Percentiles rank a stretch among this genome's conserved stretches.
These are phyloP conservation scores for Charina bottae DNA, from an alignment of 2,113 vertebrate species.

Conservation along the genomic window DNA sequence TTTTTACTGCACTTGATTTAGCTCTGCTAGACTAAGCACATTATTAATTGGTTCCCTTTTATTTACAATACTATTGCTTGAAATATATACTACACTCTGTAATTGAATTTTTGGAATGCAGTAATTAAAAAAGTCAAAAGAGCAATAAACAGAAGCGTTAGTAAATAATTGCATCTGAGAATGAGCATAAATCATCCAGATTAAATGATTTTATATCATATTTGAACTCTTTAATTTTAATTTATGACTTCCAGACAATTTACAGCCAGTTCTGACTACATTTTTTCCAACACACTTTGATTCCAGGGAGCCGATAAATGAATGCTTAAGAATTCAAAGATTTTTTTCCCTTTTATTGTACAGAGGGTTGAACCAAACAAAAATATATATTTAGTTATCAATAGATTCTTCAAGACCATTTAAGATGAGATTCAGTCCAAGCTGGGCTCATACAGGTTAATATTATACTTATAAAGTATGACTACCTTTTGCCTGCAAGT, in stretches of 20 bases:
- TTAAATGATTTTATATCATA: conserved; percentile 74
- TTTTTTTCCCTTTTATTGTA: neutral
- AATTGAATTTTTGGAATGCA: conserved; percentile 76
- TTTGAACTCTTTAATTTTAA: conserved; percentile 72
- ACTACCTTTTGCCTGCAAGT: neutral
- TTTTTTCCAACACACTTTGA: conserved; percentile 45
- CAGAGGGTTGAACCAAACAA: neutral
- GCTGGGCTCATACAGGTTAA: neutral
- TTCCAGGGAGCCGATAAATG: conserved; percentile 27
- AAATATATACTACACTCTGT: conserved; percentile 67
- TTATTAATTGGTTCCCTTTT: conserved; percentile 75
- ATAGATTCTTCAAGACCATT: neutral
- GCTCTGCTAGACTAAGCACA: conserved; percentile 74
- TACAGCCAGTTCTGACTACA: conserved; percentile 53
- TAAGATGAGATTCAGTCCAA: neutral
- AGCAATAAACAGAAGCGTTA: conserved; percentile 72
- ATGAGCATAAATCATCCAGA: conserved; percentile 71
- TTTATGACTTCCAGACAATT: conserved; percentile 69
- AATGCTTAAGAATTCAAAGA: neutral
- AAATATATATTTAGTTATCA: neutral
- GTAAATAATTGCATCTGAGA: conserved; percentile 73
- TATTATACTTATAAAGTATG: neutral
- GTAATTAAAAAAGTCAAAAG: conserved; percentile 79
- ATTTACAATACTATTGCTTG: conserved; percentile 72
- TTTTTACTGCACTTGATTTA: conserved; percentile 66